Evolutionary conservation across 2,888 invertebrate genomes (phyloP), one percentile per base, ranked within the genome.

Genomic region (Leptodirus hochenwartii): DNA sequence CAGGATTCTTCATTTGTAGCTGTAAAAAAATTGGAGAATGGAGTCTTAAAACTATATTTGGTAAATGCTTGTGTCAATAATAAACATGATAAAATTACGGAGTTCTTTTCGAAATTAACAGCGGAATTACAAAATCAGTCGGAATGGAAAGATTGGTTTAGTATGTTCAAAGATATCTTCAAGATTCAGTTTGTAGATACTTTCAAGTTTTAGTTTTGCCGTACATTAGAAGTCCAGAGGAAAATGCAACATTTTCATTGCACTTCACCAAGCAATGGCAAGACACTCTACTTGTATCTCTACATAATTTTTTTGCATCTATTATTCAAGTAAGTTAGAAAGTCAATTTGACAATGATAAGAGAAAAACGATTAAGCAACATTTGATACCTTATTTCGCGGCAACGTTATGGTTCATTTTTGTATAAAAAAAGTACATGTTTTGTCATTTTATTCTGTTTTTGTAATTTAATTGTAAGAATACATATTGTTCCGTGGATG

Each of bases 111-210:
- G 6, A 85, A 79, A 58, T 69, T 91, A 69, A 69, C 85, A 4
- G 64, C 76, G 10, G 88, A 91, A 43, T 54, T 95, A 25, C 88
- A 90, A 49, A 75, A 74, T 27, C 87, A 87, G 50, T 62, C 66
- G 34, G 95, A 95, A 51, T 95, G 93, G 88, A 85, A 79, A 49
- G 95, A 95, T 43, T 95, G 95, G 95, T 95, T 91, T 58, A 80
- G 93, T 93, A 69, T 65, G 74, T 65, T 32, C n/a, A 13, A n/a
- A 29, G 4, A 17, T 24, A 27, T 6, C 8, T 24, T 24, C 11
- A 11, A 9, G 10, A 24, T 24, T 9, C 6, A 24, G 6, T 9
- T 6, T 8, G 8, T 26, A 26, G 6, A 5, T 26, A 26, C 15
- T 14, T 13, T 13, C 12, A 13, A 12, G 6, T 13, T 66, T 28